A percentile compares a stretch with the other conserved stretches of the same genome.
Evolutionary conservation across 2,888 invertebrate species (phyloP).

Genomic region (Pecten maximus): DNA sequence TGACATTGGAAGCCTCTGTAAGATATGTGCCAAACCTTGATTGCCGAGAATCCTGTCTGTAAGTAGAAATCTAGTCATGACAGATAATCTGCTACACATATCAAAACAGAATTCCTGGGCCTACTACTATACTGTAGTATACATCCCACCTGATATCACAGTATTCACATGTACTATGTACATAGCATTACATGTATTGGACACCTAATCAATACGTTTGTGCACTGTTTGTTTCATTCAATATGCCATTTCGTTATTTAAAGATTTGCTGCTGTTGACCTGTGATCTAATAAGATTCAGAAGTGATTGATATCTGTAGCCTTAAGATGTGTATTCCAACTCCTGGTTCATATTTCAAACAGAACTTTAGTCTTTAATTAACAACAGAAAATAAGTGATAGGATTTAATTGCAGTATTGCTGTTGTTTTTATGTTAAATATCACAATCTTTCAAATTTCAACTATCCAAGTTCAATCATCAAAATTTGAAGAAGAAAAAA

Average conservation of each 20-base stretch:
- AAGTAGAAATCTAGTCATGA: constrained; percentile 34
- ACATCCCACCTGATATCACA: constrained; percentile 8
- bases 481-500: not conserved
- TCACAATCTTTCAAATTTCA: not conserved
- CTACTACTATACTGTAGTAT: not conserved
- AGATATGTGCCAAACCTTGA: constrained; percentile 28
- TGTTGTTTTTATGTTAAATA: not conserved
- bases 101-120: constrained; percentile 33
- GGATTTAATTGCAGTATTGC: too few relatives aligned
- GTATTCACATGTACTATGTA: constrained; percentile 29
- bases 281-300: not conserved
- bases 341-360: not conserved
- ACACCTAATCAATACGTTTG: not conserved
- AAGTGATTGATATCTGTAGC: not conserved
- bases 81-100: constrained; percentile 32
- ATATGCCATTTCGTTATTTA: not conserved
- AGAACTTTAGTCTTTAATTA: not conserved
- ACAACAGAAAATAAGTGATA: not conserved
- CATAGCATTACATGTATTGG: not conserved
- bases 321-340: not conserved
- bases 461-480: too few relatives aligned
- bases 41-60: constrained; percentile 18
- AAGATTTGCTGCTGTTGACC: constrained; percentile 6
- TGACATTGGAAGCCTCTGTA: constrained; percentile 30
- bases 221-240: not conserved